Evolutionary conservation across 2,113 vertebrate species (phyloP).

Genomic region (Genyomyrus donnyi): DNA sequence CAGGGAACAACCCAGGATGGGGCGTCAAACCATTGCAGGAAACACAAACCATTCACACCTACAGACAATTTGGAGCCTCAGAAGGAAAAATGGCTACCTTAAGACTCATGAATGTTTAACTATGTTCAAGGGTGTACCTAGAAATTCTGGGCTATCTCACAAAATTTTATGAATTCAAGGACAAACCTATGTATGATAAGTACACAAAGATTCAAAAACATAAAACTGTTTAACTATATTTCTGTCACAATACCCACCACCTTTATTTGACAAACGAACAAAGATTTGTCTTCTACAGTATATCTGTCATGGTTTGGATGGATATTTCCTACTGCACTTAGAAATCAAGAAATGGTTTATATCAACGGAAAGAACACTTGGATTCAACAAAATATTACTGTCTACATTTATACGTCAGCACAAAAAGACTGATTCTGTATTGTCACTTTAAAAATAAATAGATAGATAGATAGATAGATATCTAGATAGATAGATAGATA

Average conservation of each 20-base stretch:
- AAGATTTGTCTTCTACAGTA: not conserved
- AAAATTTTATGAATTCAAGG: not conserved
- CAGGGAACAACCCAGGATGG: not conserved
- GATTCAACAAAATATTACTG: not conserved
- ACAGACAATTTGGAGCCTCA: not conserved
- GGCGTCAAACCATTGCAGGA: not conserved
- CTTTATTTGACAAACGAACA: not conserved
- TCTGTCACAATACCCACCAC: not conserved
- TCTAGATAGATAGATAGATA: not conserved
- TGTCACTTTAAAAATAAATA: not conserved
- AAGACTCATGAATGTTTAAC: not conserved
- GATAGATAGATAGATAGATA: not conserved
- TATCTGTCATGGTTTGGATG: not conserved
- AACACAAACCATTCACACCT: not conserved
- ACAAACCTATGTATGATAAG: not conserved
- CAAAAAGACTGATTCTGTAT: not conserved
- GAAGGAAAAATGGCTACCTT: not conserved
- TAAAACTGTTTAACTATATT: not conserved
- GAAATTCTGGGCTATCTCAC: not conserved
- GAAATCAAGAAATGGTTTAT: not conserved
- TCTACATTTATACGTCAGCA: not conserved
- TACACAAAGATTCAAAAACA: not conserved
- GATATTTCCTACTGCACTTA: not conserved
- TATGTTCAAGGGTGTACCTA: not conserved
- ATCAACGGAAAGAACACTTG: not conserved